Conservation (phyloP, 2,797 vertebrate genomes). For the Oreortyx pictus region DNA sequence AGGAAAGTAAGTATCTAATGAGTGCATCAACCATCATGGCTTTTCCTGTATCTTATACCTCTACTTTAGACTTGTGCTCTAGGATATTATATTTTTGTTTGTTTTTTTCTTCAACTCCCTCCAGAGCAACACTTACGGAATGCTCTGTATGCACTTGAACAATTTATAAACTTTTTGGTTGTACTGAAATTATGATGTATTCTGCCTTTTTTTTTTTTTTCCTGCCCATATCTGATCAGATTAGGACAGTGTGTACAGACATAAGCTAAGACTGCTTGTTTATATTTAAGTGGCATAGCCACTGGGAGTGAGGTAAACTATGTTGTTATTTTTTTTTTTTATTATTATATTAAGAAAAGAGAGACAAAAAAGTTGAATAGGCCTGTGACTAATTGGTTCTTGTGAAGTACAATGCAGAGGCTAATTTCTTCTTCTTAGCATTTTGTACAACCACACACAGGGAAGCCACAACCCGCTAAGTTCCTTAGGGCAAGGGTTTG, state of each 20-base stretch:
- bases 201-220: not conserved
- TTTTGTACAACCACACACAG: not conserved
- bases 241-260: not conserved
- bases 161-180: not conserved
- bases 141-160: not conserved
- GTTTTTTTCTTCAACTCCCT: not conserved
- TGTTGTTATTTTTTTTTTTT: not conserved
- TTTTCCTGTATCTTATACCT: not conserved
- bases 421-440: not conserved
- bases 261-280: not conserved
- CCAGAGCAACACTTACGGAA: not conserved
- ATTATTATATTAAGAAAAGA: not conserved
- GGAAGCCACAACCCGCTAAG: not conserved
- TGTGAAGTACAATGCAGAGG: not conserved
- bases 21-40: not conserved
- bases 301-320: not conserved
- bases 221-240: not conserved
- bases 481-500: not conserved
- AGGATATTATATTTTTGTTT: not conserved
- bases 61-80: not conserved
- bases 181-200: not conserved
- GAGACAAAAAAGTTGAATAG: not conserved
- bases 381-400: not conserved
- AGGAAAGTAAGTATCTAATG: not conserved
- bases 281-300: not conserved